Evolutionary conservation across 2,113 vertebrate species (phyloP), one percentile per base, ranked within the genome.

Genomic region (Thunnus maccoyii): DNA sequence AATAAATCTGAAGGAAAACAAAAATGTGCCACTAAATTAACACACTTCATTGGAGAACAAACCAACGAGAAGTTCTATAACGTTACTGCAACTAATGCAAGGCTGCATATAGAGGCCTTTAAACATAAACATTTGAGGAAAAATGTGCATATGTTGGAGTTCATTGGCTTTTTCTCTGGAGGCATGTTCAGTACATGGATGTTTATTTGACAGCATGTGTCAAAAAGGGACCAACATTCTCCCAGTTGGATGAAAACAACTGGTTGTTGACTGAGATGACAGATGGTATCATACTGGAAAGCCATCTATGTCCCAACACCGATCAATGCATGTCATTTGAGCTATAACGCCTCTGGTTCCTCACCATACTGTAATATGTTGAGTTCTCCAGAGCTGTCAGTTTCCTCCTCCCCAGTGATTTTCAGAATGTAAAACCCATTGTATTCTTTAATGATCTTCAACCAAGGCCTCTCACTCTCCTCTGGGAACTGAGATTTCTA

Each of bases 311-410:
- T 75, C 80, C 75, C 51, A 54, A 30, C 47, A 48, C 17, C 17
- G 76, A 90, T 93, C 89, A 82, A 92, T 91, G 82, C 41, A 15
- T 65, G 80, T 75, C 74, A 88, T 80, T 67, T 32, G 41, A 86
- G 63, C 74, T 69, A 8, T 55, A 79, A 82, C 52, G 22, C 80
- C 60, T 51, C 51, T 76, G 73, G 41, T 75, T 64, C 69, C 51
- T 46, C 70, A 51, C 46, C 52, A 60, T 47, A 30, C 1, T 32
- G 54, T 22, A n/a, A 20, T 8, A n/a, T 36, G 2, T 30, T 20
- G 27, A 72, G 48, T 17, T 70, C 20, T 54, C 55, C 25, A 11
- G 15, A n/a, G n/a, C 62, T 56, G 61, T 36, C 60, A 25, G 61
- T 77, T 69, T 60, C n/a, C 16, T 16, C 64, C 63, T 20, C 41